A percentile compares a stretch with the other conserved stretches of the same genome.
These are phyloP conservation scores for Morelia viridis DNA, from an alignment of 2,797 vertebrate genomes.

Conservation along the genomic window DNA sequence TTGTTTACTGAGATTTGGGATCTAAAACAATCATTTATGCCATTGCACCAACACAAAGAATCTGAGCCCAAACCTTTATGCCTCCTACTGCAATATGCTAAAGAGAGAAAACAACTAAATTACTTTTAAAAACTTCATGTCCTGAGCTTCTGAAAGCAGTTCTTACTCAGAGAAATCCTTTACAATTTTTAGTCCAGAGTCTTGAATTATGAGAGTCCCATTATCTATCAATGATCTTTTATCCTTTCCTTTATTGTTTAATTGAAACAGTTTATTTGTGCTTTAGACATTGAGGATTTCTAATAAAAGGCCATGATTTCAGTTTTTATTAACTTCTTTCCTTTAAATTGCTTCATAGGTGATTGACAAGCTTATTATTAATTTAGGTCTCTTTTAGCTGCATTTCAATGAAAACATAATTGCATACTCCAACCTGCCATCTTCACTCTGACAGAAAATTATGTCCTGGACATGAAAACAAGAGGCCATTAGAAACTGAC, in stretches of 20 bases:
- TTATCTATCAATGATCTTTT: not conserved
- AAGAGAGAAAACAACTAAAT: not conserved
- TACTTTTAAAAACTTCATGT: not conserved
- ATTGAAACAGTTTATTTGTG: not conserved
- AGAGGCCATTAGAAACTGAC: constrained; percentile 16
- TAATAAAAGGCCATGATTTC: constrained; percentile 16
- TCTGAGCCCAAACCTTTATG: not conserved
- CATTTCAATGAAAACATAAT: constrained; percentile 48
- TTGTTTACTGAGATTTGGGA: not conserved
- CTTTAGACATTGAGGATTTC: not conserved
- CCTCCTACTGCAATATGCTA: not conserved
- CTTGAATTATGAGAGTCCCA: not conserved
- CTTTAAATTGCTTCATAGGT: constrained; percentile 27
- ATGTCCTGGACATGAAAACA: constrained; percentile 37
- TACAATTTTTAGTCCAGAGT: not conserved
- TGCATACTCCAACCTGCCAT: constrained; percentile 19
- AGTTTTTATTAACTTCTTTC: constrained; percentile 25
- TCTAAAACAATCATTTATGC: not conserved
- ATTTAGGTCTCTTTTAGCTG: constrained; percentile 27
- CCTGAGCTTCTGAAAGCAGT: not conserved
- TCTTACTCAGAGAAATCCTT: not conserved
- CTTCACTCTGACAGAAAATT: not conserved
- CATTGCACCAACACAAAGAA: not conserved
- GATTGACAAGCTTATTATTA: constrained; percentile 42
- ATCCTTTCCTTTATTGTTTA: not conserved